Conservation (phyloP, 2,888 invertebrate species). For the Iselma pallidipennis region DNA sequence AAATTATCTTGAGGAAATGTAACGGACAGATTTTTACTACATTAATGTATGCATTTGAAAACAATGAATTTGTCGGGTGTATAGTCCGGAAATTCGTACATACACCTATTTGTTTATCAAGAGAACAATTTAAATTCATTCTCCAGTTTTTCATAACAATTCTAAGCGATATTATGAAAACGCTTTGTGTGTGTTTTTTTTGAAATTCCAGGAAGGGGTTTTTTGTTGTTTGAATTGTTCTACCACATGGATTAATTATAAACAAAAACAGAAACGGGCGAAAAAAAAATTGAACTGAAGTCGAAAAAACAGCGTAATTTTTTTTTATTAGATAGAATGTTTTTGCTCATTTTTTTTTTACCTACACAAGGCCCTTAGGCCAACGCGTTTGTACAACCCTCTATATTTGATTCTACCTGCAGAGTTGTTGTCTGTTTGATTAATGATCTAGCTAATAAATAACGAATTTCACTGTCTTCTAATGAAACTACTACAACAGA, state of each 20-base stretch:
- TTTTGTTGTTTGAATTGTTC: too few relatives aligned
- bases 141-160: neutral
- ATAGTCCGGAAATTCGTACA: too few relatives aligned
- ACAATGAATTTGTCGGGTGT: too few relatives aligned
- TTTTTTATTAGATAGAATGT: too few relatives aligned
- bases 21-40: constrained; percentile 5
- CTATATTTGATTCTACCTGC: neutral
- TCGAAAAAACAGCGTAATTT: too few relatives aligned
- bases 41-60: constrained; percentile 9
- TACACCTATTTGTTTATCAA: too few relatives aligned
- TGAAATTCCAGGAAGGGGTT: too few relatives aligned
- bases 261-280: too few relatives aligned
- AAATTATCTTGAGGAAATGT: neutral
- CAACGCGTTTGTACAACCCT: neutral
- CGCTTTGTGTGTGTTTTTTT: neutral
- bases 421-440: neutral
- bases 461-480: neutral
- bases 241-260: too few relatives aligned
- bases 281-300: too few relatives aligned
- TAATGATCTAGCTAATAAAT: neutral
- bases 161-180: neutral
- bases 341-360: too few relatives aligned
- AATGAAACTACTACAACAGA: neutral
- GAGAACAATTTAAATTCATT: neutral
- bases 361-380: too few relatives aligned